Evolutionary conservation across 2,797 vertebrate species (phyloP).

Genomic region (Falco columbarius): DNA sequence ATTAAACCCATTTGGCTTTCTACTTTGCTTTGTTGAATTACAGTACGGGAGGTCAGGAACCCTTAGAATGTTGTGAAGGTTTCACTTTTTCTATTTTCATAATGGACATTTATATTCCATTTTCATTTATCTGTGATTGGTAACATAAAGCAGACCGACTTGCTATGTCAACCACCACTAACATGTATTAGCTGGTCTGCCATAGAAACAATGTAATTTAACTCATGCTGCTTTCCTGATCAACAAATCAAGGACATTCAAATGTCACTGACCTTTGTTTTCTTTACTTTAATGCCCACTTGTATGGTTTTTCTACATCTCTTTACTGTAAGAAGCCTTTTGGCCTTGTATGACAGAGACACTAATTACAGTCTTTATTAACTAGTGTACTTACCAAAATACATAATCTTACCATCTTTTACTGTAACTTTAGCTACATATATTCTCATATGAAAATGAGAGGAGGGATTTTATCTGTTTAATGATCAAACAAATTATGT

Average conservation of each 20-base stretch:
- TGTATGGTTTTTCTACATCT: background rate
- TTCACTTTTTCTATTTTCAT: background rate
- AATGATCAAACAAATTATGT: background rate
- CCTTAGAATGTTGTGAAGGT: background rate
- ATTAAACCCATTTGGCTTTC: background rate
- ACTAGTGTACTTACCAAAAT: background rate
- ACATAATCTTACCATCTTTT: background rate
- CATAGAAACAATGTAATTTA: background rate
- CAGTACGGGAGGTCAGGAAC: background rate
- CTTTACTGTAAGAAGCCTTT: background rate
- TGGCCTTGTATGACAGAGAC: background rate
- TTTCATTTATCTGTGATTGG: background rate
- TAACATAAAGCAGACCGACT: rapidly evolving
- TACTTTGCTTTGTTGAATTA: background rate
- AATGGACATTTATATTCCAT: background rate
- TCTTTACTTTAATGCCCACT: background rate
- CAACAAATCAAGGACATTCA: background rate
- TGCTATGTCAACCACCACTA: rapidly evolving
- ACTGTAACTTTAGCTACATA: background rate
- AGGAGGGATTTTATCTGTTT: background rate
- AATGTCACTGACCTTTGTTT: background rate
- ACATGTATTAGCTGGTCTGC: background rate
- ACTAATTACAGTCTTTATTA: background rate
- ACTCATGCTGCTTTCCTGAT: background rate
- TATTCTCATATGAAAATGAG: background rate